Base-by-base conservation (phyloP, 2,888 invertebrate genomes). In the Onthophagus sagittarius region DNA sequence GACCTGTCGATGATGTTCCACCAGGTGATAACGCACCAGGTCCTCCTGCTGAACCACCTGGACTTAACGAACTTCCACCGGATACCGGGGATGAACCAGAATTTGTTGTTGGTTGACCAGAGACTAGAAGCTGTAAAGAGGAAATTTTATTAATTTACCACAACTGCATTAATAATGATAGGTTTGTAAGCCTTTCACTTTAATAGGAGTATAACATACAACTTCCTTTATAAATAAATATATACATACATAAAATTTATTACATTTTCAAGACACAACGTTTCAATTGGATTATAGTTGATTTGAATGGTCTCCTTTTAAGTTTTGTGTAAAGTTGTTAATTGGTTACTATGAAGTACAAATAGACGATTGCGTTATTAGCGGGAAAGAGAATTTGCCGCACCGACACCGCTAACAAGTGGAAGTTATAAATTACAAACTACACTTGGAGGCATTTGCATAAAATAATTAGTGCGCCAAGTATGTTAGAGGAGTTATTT, bases 31-130 rank as follows among this genome's bases (percentile, higher is more conserved):
- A 78, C 14, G 81, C 81, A 13, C 85, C 85, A 11, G 85, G 83
- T 73, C 83, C 79, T 73, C 86, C 82, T 77, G 86, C 85, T 76
- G 87, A 84, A 73, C 91, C 92, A 76, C 92, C 92, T 69, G 92
- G 92, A 79, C 91, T 91, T 78, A 92, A 88, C 75, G 94, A 93
- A 76, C 92, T 91, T 80, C 92, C 92, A 82, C 92, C 93, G 75
- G 93, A 90, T 76, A 92, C 91, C 72, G 93, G 93, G 79, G 94
- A 93, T 78, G 93, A 93, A 83, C 92, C 92, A 81, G 92, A 90
- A 80, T 91, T 90, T 82, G 93, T 91, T 77, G 89, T 88, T 85
- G 92, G 92, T 87, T 93, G 92, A 83, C 91, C 92, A 85, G 92
- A 91, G 81, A 92, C 91, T 86, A 93, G 87, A 86, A 93, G 88